A percentile compares a stretch with the other conserved stretches of the same genome.
Evolutionary conservation across 2,888 invertebrate genomes (phyloP).

Genomic region (Sepioteuthis lessoniana): DNA sequence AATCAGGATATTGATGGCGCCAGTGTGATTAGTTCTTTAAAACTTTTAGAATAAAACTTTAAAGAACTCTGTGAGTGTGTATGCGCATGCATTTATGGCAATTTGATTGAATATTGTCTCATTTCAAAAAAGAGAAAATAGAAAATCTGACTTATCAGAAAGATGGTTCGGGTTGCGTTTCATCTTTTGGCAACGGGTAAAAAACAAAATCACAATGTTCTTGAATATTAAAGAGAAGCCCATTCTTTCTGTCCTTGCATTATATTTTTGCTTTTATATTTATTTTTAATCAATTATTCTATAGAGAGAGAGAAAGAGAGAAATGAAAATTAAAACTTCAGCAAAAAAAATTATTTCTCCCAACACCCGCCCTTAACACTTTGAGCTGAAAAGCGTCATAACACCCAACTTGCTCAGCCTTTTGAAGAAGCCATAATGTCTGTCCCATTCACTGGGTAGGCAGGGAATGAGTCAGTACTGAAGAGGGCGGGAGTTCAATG

Average conservation of each 20-base stretch:
- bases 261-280: no score
- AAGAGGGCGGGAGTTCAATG: background rate
- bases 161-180: no score
- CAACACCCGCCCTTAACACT: background rate
- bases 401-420: background rate
- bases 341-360: background rate
- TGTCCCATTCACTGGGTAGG: background rate
- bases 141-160: background rate
- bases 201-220: background rate
- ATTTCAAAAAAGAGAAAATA: background rate
- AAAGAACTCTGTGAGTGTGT: background rate
- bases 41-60: background rate
- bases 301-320: background rate
- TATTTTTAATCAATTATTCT: no score
- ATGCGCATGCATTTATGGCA: background rate
- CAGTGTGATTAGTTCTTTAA: background rate
- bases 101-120: background rate
- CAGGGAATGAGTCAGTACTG: background rate
- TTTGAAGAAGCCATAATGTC: constrained; percentile 33
- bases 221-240: background rate
- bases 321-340: background rate
- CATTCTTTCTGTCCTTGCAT: no score
- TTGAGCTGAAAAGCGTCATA: background rate
- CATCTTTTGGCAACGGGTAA: no score
- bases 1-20: background rate